These are phyloP conservation scores for Coremacera marginata DNA, from an alignment of 2,888 invertebrate species.

Conservation along the genomic window DNA sequence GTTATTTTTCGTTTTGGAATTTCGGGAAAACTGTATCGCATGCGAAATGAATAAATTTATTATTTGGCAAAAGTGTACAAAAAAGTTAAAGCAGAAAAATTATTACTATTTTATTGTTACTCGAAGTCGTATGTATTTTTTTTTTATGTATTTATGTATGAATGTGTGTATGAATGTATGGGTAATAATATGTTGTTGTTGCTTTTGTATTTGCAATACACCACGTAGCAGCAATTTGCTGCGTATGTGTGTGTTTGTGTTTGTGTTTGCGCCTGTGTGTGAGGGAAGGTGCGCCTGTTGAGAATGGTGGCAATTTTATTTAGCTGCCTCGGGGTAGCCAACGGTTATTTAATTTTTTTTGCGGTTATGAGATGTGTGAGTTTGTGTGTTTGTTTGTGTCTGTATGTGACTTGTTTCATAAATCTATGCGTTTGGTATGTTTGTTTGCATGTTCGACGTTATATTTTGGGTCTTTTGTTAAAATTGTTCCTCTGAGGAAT, in stretches of 20 bases:
- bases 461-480: no score
- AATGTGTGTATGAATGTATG: background rate
- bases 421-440: no score
- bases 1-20: background rate
- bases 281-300: background rate
- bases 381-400: no score
- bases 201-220: background rate
- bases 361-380: no score
- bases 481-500: no score
- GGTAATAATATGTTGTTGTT: background rate
- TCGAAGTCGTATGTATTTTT: no score
- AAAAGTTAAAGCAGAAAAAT: slow-evolving; percentile 15
- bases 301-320: slow-evolving; percentile 16
- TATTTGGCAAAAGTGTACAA: background rate
- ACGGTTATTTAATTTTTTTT: background rate
- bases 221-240: slow-evolving; percentile 9
- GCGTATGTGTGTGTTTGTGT: background rate
- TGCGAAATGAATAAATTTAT: slow-evolving; percentile 24
- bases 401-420: no score
- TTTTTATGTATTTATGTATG: background rate
- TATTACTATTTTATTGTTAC: slow-evolving; percentile 21
- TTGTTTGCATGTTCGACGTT: no score
- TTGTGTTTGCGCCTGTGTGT: background rate
- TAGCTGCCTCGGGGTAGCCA: background rate
- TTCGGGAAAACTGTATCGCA: slow-evolving; percentile 13